A percentile compares a stretch with the other conserved stretches of the same genome.
These are phyloP conservation scores for Dicyrtomina minuta DNA, from an alignment of 2,888 invertebrate genomes.

Conservation along the genomic window DNA sequence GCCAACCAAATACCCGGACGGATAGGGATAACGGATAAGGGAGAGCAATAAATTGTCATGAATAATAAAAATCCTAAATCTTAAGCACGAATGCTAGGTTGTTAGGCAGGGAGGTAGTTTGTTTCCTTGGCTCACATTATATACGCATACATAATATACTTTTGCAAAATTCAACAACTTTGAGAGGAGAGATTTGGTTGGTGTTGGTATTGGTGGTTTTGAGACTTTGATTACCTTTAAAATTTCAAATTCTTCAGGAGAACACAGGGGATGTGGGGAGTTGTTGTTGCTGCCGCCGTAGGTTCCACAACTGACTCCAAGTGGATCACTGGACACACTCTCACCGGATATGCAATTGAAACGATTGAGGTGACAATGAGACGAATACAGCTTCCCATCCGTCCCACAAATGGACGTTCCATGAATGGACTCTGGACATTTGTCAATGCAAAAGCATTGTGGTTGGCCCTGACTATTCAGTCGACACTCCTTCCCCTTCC, in stretches of 20 bases:
- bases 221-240: too few relatives aligned
- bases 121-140: too few relatives aligned
- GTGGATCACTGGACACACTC: constrained; percentile 16
- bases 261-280: constrained; percentile 57
- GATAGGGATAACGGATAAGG: too few relatives aligned
- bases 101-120: too few relatives aligned
- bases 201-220: too few relatives aligned
- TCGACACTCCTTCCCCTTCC: constrained; percentile 50
- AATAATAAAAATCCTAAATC: too few relatives aligned
- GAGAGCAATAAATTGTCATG: too few relatives aligned
- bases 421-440: constrained; percentile 38
- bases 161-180: too few relatives aligned
- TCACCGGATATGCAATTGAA: constrained; percentile 36
- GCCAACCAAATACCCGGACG: too few relatives aligned
- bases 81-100: too few relatives aligned
- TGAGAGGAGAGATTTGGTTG: too few relatives aligned
- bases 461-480: constrained; percentile 44
- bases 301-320: constrained; percentile 23
- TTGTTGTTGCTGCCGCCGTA: constrained; percentile 22
- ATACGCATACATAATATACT: too few relatives aligned
- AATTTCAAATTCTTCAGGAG: constrained; percentile 69
- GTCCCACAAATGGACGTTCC: constrained; percentile 47
- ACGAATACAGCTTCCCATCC: constrained; percentile 42
- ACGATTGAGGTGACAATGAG: constrained; percentile 48
- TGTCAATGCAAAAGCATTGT: constrained; percentile 48